A percentile compares a stretch with the other conserved stretches of the same genome.
These are phyloP conservation scores for Hymenochirus boettgeri DNA, from an alignment of 2,113 vertebrate species.

Conservation along the genomic window DNA sequence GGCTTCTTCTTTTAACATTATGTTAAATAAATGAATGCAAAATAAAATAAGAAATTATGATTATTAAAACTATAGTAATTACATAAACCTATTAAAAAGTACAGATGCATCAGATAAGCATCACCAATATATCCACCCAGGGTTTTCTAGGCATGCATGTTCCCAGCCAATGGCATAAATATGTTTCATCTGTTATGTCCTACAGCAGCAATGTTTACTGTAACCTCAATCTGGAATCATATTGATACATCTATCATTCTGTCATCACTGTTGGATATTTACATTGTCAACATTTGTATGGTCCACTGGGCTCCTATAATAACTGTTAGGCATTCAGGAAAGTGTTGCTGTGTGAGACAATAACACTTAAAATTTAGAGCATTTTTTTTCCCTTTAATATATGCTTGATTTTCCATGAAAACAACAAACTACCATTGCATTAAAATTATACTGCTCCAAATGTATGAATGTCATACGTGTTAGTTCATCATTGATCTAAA, in stretches of 20 bases:
- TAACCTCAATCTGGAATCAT: slow-evolving; percentile 5
- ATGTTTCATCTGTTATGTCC: background rate
- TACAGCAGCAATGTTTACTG: background rate
- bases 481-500: no score
- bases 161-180: background rate
- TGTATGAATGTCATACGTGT: no score
- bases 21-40: no score
- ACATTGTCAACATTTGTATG: slow-evolving; percentile 39
- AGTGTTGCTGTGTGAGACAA: slow-evolving; percentile 32
- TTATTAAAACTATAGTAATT: no score
- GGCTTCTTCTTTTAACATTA: no score
- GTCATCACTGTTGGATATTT: slow-evolving; percentile 38
- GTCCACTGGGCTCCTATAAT: slow-evolving; percentile 35
- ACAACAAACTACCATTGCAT: no score
- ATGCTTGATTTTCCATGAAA: background rate
- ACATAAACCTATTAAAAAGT: no score
- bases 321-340: slow-evolving; percentile 40
- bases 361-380: slow-evolving; percentile 26
- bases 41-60: no score
- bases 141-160: no score
- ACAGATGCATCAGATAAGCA: no score
- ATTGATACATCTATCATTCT: slow-evolving; percentile 23
- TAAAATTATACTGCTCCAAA: no score
- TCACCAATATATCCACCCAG: no score
- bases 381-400: slow-evolving; percentile 9